phyloP scores from a whole-genome alignment of 2,888 invertebrate species.

The Galerucella calmariensis region DNA sequence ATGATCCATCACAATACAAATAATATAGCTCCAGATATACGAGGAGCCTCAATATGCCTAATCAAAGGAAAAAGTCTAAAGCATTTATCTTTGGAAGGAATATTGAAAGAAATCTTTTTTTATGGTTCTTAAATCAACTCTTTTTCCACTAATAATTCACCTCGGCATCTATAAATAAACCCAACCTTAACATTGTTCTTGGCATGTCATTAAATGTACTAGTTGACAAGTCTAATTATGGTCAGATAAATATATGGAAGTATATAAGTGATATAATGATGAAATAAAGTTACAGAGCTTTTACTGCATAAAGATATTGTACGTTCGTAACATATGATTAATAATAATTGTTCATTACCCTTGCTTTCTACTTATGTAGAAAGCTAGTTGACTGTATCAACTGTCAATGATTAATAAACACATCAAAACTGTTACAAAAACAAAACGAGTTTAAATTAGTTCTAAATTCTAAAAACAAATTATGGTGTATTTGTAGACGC shows the following conservation, averaged over 20 bases:
- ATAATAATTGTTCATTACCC: background rate
- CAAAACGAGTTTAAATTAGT: too few relatives aligned
- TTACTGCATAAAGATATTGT: background rate
- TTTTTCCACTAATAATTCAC: background rate
- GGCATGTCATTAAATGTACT: constrained; percentile 22
- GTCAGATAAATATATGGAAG: constrained; percentile 1
- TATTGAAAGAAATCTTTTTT: background rate
- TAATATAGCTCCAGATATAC: too few relatives aligned
- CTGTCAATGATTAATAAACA: too few relatives aligned
- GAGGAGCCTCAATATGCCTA: too few relatives aligned
- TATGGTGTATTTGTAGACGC: too few relatives aligned
- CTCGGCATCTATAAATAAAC: constrained; percentile 30
- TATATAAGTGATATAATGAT: background rate
- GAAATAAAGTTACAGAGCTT: background rate
- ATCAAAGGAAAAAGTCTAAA: too few relatives aligned
- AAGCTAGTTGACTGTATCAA: background rate
- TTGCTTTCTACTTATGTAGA: background rate
- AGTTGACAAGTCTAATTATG: constrained; percentile 19
- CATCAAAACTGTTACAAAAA: too few relatives aligned
- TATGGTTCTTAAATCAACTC: background rate
- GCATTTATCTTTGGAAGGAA: background rate
- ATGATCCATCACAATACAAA: too few relatives aligned
- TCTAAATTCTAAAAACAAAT: too few relatives aligned
- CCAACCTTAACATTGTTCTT: constrained; percentile 40
- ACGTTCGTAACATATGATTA: background rate